Evolutionary conservation across 1,140 invertebrate species (phyloP).

Genomic region (Cyphomyrmex costatus): DNA sequence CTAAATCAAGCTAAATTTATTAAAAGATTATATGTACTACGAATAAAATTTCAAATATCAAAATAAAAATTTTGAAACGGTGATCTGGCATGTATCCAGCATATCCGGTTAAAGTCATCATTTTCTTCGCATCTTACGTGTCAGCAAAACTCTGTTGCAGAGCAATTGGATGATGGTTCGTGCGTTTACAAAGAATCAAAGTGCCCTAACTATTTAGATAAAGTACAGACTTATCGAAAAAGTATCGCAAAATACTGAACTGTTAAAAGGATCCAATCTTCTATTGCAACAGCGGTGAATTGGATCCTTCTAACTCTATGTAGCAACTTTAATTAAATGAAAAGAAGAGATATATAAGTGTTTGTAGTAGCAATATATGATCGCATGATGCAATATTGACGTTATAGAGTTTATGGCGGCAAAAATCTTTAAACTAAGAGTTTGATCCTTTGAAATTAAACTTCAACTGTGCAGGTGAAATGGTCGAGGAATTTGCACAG

Average conservation of each 20-base stretch:
- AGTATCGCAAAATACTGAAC: constrained; percentile 63
- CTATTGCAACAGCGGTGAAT: constrained; percentile 24
- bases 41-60: not conserved
- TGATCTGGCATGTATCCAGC: constrained; percentile 86
- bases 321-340: constrained; percentile 65
- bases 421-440: constrained; percentile 81
- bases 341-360: constrained; percentile 74
- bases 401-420: constrained; percentile 86
- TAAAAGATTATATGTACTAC: not conserved
- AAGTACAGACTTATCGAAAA: constrained; percentile 81
- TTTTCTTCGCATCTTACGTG: constrained; percentile 91
- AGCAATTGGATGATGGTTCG: constrained; percentile 89
- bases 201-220: constrained; percentile 81
- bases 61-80: constrained; percentile 86
- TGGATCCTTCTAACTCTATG: too few species aligned
- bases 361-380: constrained; percentile 86
- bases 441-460: constrained; percentile 87
- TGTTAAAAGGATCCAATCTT: constrained; percentile 52
- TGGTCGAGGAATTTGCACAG: constrained; percentile 83
- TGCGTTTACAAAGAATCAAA: constrained; percentile 86
- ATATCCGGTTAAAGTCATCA: constrained; percentile 87
- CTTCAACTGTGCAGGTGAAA: constrained; percentile 85
- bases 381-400: constrained; percentile 87
- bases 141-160: constrained; percentile 88
- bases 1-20: too few species aligned